Percentiles rank a stretch among this genome's conserved stretches.
Conservation (phyloP, 2,113 vertebrate genomes). For the Mirza zaza region DNA sequence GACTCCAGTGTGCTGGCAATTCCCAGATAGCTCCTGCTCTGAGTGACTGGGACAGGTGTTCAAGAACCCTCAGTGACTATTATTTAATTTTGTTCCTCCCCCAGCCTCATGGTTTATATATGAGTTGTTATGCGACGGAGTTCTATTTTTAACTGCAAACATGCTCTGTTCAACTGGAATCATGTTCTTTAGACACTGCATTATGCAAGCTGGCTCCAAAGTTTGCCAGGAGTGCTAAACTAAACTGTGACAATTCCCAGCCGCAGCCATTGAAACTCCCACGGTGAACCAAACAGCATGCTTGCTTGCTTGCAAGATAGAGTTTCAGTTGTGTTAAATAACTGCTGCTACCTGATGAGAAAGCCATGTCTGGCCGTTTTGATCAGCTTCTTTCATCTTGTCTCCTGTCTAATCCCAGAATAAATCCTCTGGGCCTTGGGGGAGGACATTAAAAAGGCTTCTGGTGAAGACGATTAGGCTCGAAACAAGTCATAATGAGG, state of each 20-base stretch:
- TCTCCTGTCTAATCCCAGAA: constrained; percentile 40
- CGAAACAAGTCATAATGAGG: background rate
- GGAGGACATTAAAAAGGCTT: background rate
- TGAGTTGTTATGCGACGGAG: constrained; percentile 21
- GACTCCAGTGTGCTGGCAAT: constrained; percentile 2
- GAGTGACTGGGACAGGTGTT: constrained; percentile 67
- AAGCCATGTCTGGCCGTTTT: background rate
- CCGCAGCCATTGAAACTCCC: background rate
- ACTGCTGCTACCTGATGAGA: constrained; percentile 12
- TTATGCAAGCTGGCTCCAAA: constrained; percentile 60
- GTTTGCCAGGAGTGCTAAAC: constrained; percentile 58
- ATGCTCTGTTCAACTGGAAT: constrained; percentile 49
- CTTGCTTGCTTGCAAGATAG: background rate
- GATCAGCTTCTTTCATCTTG: background rate
- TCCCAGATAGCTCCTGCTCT: background rate
- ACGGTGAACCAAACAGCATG: background rate
- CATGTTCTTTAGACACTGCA: constrained; percentile 64
- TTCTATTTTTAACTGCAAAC: constrained; percentile 67
- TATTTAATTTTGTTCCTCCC: constrained; percentile 57
- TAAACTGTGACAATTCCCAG: constrained; percentile 56
- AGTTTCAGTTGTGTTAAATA: constrained; percentile 13
- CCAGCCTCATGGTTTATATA: constrained; percentile 27
- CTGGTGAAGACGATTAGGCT: background rate
- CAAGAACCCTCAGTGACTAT: background rate
- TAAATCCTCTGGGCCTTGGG: background rate